Conservation (phyloP, 2,888 invertebrate species). For the Agrotis exclamationis region DNA sequence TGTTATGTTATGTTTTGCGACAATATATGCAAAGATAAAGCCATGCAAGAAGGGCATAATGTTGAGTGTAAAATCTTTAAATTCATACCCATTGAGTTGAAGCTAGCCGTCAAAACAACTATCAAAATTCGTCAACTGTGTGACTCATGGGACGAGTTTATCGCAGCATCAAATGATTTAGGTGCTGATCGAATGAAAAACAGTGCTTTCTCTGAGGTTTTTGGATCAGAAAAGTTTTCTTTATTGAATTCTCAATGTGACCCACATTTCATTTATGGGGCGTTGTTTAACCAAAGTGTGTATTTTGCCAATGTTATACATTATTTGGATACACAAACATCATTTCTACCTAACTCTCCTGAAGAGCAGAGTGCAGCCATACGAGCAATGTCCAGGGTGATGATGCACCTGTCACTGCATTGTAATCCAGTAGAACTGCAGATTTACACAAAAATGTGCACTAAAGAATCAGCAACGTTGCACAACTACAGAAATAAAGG, state of each 20-base stretch:
- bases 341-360: slow-evolving; percentile 32
- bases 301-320: slow-evolving; percentile 36
- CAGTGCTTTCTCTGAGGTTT: slow-evolving; percentile 28
- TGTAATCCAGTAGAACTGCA: slow-evolving; percentile 33
- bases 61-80: slow-evolving; percentile 37
- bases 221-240: slow-evolving; percentile 43
- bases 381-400: slow-evolving; percentile 35
- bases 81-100: not conserved
- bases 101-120: slow-evolving; percentile 21
- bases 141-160: slow-evolving; percentile 53
- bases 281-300: slow-evolving; percentile 27
- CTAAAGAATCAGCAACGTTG: fast-evolving
- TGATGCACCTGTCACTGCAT: slow-evolving; percentile 42
- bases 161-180: slow-evolving; percentile 37
- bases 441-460: not conserved
- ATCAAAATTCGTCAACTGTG: slow-evolving; percentile 48
- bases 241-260: slow-evolving; percentile 36
- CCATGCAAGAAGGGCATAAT: slow-evolving; percentile 40
- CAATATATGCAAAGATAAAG: slow-evolving; percentile 28
- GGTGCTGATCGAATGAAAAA: slow-evolving; percentile 31
- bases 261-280: slow-evolving; percentile 34
- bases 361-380: slow-evolving; percentile 34
- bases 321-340: slow-evolving; percentile 36
- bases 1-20: slow-evolving; percentile 39
- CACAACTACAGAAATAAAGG: slow-evolving; percentile 17